phyloP scores from a whole-genome alignment of 2,888 invertebrate genomes.

The Chydorus sphaericus region DNA sequence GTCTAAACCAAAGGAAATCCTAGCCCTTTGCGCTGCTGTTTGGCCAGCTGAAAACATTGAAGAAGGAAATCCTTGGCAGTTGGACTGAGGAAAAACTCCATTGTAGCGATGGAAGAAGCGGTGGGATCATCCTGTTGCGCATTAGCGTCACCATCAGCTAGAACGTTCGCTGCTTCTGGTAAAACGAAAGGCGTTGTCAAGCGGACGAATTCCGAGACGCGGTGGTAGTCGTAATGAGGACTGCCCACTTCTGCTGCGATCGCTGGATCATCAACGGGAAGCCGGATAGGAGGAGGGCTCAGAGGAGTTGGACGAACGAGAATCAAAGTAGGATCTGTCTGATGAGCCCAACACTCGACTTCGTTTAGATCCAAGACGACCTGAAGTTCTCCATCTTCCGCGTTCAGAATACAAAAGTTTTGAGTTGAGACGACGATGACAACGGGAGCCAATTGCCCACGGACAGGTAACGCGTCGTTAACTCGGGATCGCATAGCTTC shows the following conservation, averaged over 20 bases:
- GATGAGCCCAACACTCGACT: neutral
- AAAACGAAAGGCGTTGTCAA: constrained; percentile 1
- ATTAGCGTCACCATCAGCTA: neutral
- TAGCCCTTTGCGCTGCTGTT: constrained; percentile 36
- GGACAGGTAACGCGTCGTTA: neutral
- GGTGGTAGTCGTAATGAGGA: constrained; percentile 6
- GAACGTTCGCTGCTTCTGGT: neutral
- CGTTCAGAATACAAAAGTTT: constrained; percentile 7
- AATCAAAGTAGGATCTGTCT: constrained; percentile 1
- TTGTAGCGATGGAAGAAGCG: neutral
- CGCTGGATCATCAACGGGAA: neutral
- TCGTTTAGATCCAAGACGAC: constrained; percentile 3
- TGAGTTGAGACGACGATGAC: constrained; percentile 1
- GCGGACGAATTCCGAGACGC: constrained; percentile 6
- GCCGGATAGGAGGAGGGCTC: neutral
- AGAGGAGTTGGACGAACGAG: neutral
- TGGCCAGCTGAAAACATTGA: constrained; percentile 32
- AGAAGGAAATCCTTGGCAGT: constrained; percentile 6
- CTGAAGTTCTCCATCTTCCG: constrained; percentile 9
- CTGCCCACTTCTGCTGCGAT: neutral
- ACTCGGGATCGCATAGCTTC: constrained; percentile 7
- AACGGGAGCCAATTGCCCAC: neutral
- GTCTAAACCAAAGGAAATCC: constrained; percentile 30
- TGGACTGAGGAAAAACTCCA: constrained; percentile 7
- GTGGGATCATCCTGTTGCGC: neutral